These are phyloP conservation scores for Sinocyclocheilus maitianheensis DNA, from an alignment of 2,113 vertebrate genomes.

Conservation along the genomic window DNA sequence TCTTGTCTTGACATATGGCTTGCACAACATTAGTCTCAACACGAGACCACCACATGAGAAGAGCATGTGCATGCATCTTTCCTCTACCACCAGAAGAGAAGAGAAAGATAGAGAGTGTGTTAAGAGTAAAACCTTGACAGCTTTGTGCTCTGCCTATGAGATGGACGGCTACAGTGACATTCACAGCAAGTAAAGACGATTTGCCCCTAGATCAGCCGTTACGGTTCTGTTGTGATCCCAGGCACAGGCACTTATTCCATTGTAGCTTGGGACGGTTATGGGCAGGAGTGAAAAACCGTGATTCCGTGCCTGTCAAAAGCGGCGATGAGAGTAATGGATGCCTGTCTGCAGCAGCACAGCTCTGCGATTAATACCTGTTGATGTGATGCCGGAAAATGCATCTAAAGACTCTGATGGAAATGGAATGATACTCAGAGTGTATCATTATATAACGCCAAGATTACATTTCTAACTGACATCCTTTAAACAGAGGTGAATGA, in stretches of 20 bases:
- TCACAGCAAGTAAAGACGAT: constrained; percentile 10
- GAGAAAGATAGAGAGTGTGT: background rate
- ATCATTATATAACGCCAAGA: background rate
- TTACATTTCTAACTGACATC: constrained; percentile 15
- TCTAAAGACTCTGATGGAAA: constrained; percentile 14
- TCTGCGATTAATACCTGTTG: constrained; percentile 44
- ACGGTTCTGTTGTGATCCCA: constrained; percentile 19
- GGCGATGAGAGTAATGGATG: constrained; percentile 20
- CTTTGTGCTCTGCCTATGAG: background rate
- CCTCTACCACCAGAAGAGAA: background rate
- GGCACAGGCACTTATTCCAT: background rate
- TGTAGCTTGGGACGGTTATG: background rate
- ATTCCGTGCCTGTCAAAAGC: background rate
- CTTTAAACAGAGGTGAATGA: constrained; percentile 5
- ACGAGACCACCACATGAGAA: background rate
- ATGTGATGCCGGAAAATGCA: constrained; percentile 16
- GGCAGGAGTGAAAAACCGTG: constrained; percentile 1
- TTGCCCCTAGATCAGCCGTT: constrained; percentile 16
- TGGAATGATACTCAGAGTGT: background rate
- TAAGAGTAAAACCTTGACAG: background rate
- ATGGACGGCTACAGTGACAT: background rate
- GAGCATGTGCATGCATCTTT: constrained; percentile 1
- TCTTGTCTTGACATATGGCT: background rate
- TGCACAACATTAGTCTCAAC: background rate
- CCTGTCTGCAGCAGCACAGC: background rate